A percentile compares a stretch with the other conserved stretches of the same genome.
Conservation (phyloP, 2,113 vertebrate genomes). For the Psilopsiagon aurifrons region DNA sequence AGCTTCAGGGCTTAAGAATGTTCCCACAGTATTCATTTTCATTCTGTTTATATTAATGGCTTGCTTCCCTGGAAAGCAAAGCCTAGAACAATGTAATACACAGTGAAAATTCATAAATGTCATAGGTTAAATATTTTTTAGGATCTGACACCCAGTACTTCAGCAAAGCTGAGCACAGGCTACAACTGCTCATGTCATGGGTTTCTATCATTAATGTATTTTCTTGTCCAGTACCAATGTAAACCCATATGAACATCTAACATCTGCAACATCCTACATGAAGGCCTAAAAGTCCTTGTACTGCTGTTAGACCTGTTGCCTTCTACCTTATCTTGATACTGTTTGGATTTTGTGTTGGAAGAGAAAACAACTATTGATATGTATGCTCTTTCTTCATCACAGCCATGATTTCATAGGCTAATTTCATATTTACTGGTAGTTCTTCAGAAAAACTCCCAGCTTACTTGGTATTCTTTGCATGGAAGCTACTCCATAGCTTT, state of each 20-base stretch:
- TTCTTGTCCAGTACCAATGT: background rate
- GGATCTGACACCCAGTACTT: background rate
- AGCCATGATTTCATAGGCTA: background rate
- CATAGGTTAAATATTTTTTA: background rate
- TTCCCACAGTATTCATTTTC: background rate
- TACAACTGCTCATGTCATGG: rapidly evolving
- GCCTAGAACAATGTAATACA: background rate
- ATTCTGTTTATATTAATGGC: background rate
- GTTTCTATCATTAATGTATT: background rate
- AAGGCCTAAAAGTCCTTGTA: background rate
- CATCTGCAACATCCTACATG: background rate
- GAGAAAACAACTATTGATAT: rapidly evolving
- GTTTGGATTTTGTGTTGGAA: background rate
- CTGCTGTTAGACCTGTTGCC: background rate
- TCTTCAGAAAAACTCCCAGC: background rate
- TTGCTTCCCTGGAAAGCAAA: background rate
- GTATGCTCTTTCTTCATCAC: rapidly evolving
- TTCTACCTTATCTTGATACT: background rate
- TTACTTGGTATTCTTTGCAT: background rate
- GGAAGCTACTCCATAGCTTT: background rate
- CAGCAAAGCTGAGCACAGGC: background rate
- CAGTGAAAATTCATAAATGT: background rate
- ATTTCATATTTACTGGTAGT: background rate
- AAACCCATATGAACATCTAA: background rate
- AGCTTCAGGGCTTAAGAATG: background rate